Evolutionary conservation across 2,797 vertebrate species (phyloP).

Genomic region (Pipistrellus nathusii): DNA sequence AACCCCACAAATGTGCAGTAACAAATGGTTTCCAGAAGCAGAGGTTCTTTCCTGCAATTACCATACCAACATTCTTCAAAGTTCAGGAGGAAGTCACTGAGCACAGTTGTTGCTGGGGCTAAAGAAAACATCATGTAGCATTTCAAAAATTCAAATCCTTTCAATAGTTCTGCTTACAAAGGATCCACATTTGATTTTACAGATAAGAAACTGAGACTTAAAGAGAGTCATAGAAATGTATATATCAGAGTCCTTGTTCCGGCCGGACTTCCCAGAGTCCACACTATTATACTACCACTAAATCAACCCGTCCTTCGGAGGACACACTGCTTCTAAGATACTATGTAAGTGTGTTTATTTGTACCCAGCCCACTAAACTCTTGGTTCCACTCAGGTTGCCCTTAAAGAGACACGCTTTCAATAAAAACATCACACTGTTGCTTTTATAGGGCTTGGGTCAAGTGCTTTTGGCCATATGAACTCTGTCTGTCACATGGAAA

Average conservation of each 20-base stretch:
- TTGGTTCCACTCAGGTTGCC: neutral
- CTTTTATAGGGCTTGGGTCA: neutral
- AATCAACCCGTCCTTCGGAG: neutral
- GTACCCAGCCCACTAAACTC: neutral
- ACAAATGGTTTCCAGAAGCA: conserved; percentile 24
- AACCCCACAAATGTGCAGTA: neutral
- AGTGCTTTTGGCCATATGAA: conserved; percentile 1
- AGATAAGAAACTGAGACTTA: neutral
- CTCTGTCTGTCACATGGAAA: neutral
- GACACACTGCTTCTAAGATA: neutral
- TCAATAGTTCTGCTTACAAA: neutral
- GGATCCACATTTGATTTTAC: neutral
- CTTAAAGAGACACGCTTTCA: neutral
- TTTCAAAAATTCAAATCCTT: conserved; percentile 53
- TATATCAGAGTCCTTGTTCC: neutral
- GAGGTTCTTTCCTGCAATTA: conserved; percentile 45
- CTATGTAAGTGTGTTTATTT: neutral
- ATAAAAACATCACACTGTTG: neutral
- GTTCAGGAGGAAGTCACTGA: conserved; percentile 42
- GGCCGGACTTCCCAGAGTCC: neutral
- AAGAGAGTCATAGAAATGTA: neutral
- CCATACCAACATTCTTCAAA: conserved; percentile 68
- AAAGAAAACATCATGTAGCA: conserved; percentile 2
- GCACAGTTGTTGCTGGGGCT: conserved; percentile 1
- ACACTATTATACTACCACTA: neutral